A percentile compares a stretch with the other conserved stretches of the same genome.
These are phyloP conservation scores for Drusus annulatus DNA, from an alignment of 1,140 invertebrate species.

Conservation along the genomic window DNA sequence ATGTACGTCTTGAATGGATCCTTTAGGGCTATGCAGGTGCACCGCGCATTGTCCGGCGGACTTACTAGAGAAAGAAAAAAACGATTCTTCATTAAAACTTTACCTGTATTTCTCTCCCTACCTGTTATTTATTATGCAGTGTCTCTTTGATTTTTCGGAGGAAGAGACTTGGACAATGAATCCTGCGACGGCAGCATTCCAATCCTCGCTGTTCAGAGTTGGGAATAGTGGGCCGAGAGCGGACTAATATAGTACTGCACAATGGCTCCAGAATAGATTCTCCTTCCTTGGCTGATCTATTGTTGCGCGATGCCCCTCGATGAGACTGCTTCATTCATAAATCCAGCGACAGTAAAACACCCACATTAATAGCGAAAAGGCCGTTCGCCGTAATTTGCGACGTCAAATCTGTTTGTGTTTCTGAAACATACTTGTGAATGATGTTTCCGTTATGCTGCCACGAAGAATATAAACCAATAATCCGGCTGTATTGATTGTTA, in stretches of 20 bases:
- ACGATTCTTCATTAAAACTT: conserved; percentile 55
- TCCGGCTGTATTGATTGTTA: too few species aligned
- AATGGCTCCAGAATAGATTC: conserved; percentile 50
- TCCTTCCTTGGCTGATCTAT: conserved; percentile 52
- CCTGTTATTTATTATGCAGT: conserved; percentile 50
- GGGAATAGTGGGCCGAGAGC: background rate
- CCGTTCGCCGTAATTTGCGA: conserved; percentile 34
- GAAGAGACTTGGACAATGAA: conserved; percentile 50
- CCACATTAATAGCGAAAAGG: conserved; percentile 27
- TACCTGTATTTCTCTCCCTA: conserved; percentile 41
- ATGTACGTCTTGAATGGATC: conserved; percentile 47
- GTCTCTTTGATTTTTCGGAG: conserved; percentile 53
- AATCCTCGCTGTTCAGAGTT: background rate
- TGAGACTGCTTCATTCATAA: conserved; percentile 49
- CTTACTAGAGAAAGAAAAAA: conserved; percentile 41
- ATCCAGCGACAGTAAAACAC: conserved; percentile 35
- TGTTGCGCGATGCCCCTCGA: conserved; percentile 43
- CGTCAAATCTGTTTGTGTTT: conserved; percentile 11
- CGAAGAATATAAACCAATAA: too few species aligned
- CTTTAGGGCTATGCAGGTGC: conserved; percentile 48
- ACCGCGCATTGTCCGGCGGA: conserved; percentile 39
- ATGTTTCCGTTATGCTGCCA: conserved; percentile 26
- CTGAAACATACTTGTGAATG: conserved; percentile 12
- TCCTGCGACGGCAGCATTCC: conserved; percentile 40
- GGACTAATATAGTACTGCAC: conserved; percentile 39